Evolutionary conservation across 2,113 vertebrate genomes (phyloP), one percentile per base, ranked within the genome.

Genomic region (Xiphophorus maculatus): DNA sequence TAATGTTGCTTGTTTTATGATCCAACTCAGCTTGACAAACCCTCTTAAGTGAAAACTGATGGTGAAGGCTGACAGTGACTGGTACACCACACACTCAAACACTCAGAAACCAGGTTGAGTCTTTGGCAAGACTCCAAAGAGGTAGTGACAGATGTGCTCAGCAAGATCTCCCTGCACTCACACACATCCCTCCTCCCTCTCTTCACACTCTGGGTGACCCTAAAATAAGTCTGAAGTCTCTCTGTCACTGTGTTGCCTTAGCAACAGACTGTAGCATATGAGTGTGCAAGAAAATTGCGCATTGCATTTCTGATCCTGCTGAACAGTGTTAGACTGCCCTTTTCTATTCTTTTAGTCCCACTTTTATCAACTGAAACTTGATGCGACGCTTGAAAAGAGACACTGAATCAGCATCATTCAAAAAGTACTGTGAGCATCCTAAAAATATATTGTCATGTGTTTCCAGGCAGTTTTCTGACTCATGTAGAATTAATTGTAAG

Each of bases 121-220:
- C 68, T 84, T 87, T 90, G 84, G 87, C 80, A 73, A 73, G 69
- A 75, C 3, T 88, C 85, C 85, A 90, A 86, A 87, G 84, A 87
- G 83, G 82, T 81, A 83, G 78, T 90, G 89, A 90, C 88, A 90
- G 89, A 90, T 92, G 75, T 85, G 88, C 71, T 86, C 80, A 80
- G 81, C 73, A 75, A 88, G 81, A 48, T 77, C 84, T 84, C 71
- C 73, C 73, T 60, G 3, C 64, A 51, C 35, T 37, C 74, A 60
- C 64, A 65, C 69, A 76, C 79, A 73, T 40, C 30, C 61, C 82
- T 73, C 85, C 84, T 86, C 90, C 86, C 76, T 79, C 83, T 81
- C 83, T 70, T 89, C 87, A 85, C 86, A 93, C 90, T 93, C 90
- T 82, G 42, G 35, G 58, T 93, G 91, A 93, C 90, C 91, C 88